Percentiles rank a stretch among this genome's conserved stretches.
Evolutionary conservation across 1,140 invertebrate genomes (phyloP).

Genomic region (Drosophila repletoides): DNA sequence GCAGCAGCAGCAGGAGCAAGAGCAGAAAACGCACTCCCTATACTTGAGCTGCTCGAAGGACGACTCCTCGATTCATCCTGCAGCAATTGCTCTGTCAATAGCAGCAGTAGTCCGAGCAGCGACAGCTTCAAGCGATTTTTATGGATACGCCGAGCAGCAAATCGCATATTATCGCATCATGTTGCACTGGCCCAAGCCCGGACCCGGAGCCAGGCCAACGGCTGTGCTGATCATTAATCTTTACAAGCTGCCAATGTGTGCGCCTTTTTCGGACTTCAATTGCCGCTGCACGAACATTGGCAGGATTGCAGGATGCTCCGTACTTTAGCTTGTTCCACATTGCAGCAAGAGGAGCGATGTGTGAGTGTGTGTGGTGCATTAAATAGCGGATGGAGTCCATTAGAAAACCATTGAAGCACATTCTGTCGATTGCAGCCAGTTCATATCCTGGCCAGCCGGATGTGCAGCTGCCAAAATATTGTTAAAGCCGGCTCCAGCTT

Average conservation of each 20-base stretch:
- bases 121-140: conserved; percentile 59
- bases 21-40: conserved; percentile 1
- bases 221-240: conserved; percentile 73
- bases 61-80: conserved; percentile 51
- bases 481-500: conserved; percentile 14
- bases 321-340: conserved; percentile 16
- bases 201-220: conserved; percentile 34
- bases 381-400: conserved; percentile 78
- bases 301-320: conserved; percentile 10
- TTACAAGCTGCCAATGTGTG: conserved; percentile 77
- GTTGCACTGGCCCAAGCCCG: conserved; percentile 24
- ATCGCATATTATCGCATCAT: conserved; percentile 76
- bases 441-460: conserved; percentile 63
- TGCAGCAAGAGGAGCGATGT: background rate
- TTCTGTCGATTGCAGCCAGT: conserved; percentile 75
- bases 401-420: conserved; percentile 80
- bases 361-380: conserved; percentile 54
- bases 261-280: conserved; percentile 75
- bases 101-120: conserved; percentile 32
- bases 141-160: conserved; percentile 68
- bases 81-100: conserved; percentile 74
- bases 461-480: conserved; percentile 66
- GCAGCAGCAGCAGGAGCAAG: background rate
- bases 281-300: conserved; percentile 41
- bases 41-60: conserved; percentile 34